Base-by-base conservation (phyloP, 2,113 vertebrate genomes). In the Scytalopus superciliaris region DNA sequence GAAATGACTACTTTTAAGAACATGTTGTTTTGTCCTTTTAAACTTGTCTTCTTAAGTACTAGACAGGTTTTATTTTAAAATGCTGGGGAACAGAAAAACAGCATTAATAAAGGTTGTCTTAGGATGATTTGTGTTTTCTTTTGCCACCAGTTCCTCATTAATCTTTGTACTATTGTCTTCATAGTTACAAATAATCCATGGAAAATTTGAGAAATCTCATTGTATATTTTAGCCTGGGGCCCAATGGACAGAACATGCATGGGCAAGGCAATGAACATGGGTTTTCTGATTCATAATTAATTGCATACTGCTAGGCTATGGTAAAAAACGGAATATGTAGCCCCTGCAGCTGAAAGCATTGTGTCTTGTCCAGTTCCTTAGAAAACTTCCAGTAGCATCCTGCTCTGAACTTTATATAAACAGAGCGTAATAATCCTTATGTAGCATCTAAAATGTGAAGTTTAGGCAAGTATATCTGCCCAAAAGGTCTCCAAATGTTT, bases 1-100 rank as follows among this genome's bases (percentile, higher is more conserved):
- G 73, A 92, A 94, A 90, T 84, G 45, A 63, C 50, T 90, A 44
- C 40, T 86, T 92, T 89, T 81, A 55, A 89, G 83, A 86, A 92
- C 79, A 90, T 44, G 23, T 40, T 90, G 75, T 92, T 92, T 90
- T 84, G 47, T 90, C 76, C 60, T 82, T 75, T 77, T 56, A 81
- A 93, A 75, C 33, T 93, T 89, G 82, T 70, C 39, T 90, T 94
- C 55, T 73, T 73, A 45, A 80, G 31, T 73, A 69, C 49, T 85
- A 76, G 47, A 57, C 6, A 53, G 17, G 12, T 67, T 90, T 89
- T 70, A 63, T 89, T 93, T 95, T 77, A 84, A 89, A 95, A 84
- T 78, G 35, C 37, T 60, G 15, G 9, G 37, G 19, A 93, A 89
- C 10, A 67, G 56, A 84, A 83, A 89, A 84, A 24, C 39, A 64